Base-by-base conservation (phyloP, 2,113 vertebrate species). In the Dipodomys stephensi region DNA sequence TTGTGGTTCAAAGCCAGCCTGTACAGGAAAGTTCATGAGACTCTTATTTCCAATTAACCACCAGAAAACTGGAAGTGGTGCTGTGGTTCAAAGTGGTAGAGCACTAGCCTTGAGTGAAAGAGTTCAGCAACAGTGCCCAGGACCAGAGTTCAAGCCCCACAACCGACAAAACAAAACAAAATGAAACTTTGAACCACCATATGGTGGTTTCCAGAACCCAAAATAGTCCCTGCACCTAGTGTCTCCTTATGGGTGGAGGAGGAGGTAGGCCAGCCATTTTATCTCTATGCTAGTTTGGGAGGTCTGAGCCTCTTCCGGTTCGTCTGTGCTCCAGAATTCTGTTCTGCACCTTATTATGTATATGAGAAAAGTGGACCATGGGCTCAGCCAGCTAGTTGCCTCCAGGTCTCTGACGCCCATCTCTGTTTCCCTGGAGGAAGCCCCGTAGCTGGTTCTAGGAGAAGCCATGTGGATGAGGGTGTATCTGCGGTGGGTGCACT, bases 221-320 rank as follows among this genome's bases (percentile, higher is more conserved):
- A 39, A 11, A 0, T 0, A 4, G 3, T 13, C 23, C 23, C 32
- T 3, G 1, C 10, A 16, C 6, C 2, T 12, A 49, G 19, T 11
- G 65, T 22, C 53, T 77, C 28, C 0, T 16, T 57, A 19, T 28
- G 2, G 28, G 22, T 65, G 9, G 65, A 16, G 13, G 5, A 22
- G 3, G 5, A 22, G 3, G 30, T 15, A 1, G 25, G 18, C 0
- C 5, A 15, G 57, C 65, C 71, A 2, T 80, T 32, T 2, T 7
- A 1, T 53, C 22, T 32, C 8, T 2, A 0, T 6, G 32, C 30
- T 28, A 7, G 46, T 30, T 49, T 22, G 46, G 49, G 46, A 46
- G 44, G 20, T 39, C 23, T 4, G 1, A 8, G 44, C 35, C n/a
- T 39, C 13, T 18, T n/a, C 20, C 16, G 39, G 35, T 46, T 12